Conservation (phyloP, 2,888 invertebrate genomes). For the Tanytarsus gracilentus region DNA sequence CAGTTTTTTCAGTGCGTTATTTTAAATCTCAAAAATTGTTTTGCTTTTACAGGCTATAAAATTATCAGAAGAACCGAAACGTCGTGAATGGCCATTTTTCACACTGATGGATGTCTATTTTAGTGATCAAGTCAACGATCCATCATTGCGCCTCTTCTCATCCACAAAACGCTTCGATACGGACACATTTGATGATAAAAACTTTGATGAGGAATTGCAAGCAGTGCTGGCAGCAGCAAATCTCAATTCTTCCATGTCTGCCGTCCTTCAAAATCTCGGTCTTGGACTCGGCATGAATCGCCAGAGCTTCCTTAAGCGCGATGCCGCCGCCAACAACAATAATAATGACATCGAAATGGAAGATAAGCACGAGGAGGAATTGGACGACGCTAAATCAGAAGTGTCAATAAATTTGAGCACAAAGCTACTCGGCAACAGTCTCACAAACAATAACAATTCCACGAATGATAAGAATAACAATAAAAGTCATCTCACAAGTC, state of each 20-base stretch:
- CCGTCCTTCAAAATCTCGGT: conserved; percentile 21
- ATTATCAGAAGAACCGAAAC: conserved; percentile 44
- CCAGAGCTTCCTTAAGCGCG: not conserved
- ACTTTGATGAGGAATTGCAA: conserved; percentile 43
- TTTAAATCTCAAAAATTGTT: conserved; percentile 2
- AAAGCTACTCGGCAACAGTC: conserved; percentile 10
- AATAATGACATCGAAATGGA: not conserved
- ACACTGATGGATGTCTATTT: conserved; percentile 44
- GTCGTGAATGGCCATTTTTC: conserved; percentile 44
- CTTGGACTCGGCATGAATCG: conserved; percentile 13
- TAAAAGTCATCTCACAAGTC: conserved; percentile 25
- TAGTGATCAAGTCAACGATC: conserved; percentile 45
- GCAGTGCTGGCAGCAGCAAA: conserved; percentile 42
- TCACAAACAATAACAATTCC: conserved; percentile 2
- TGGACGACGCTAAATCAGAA: not conserved
- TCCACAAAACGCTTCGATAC: conserved; percentile 42
- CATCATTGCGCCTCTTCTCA: conserved; percentile 43
- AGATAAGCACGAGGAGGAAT: conserved; percentile 15
- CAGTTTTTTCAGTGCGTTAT: not conserved
- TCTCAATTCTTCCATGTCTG: conserved; percentile 20
- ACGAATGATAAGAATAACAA: conserved; percentile 22
- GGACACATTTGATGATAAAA: conserved; percentile 43
- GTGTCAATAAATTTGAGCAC: conserved; percentile 25
- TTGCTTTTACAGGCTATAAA: conserved; percentile 39
- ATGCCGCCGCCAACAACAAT: conserved; percentile 1